These are phyloP conservation scores for Cassiopea xamachana DNA, from an alignment of 30 jellyfish, hydroid and myxozoan species.

Conservation along the genomic window DNA sequence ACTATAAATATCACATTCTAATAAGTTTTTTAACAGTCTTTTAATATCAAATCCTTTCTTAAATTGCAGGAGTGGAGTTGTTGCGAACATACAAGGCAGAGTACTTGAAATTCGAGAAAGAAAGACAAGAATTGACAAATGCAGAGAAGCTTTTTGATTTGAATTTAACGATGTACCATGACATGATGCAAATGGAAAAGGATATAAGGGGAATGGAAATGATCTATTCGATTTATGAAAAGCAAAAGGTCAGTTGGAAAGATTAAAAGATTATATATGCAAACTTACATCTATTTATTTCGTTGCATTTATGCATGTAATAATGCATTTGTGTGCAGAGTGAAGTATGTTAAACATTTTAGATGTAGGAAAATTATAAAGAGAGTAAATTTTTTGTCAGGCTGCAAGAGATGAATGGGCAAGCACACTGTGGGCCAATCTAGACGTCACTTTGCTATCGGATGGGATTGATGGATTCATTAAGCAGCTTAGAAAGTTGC, in stretches of 20 bases:
- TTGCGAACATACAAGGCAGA: constrained; percentile 78
- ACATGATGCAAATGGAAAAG: constrained; percentile 85
- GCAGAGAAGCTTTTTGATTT: constrained; percentile 90
- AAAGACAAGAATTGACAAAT: constrained; percentile 91
- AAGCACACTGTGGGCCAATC: constrained; percentile 93
- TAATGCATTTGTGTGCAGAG: too few relatives aligned
- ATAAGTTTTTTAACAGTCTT: background rate
- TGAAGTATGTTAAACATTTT: too few relatives aligned
- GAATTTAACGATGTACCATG: constrained; percentile 88
- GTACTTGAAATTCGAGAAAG: constrained; percentile 68
- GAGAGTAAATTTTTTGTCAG: constrained; percentile 6
- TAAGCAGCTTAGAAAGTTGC: constrained; percentile 75
- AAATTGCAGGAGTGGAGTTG: constrained; percentile 68
- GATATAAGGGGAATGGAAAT: constrained; percentile 85
- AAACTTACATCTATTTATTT: background rate
- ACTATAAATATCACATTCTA: too few relatives aligned
- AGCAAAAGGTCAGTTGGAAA: constrained; percentile 67
- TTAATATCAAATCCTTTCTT: background rate
- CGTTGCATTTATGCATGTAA: background rate
- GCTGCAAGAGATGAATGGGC: constrained; percentile 98
- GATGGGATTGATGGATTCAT: constrained; percentile 90
- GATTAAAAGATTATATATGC: too few relatives aligned
- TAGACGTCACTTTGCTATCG: constrained; percentile 80
- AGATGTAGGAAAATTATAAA: background rate
- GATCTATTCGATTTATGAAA: constrained; percentile 80